Conservation (phyloP, 2,113 vertebrate species). For the Dendropsophus ebraccatus region DNA sequence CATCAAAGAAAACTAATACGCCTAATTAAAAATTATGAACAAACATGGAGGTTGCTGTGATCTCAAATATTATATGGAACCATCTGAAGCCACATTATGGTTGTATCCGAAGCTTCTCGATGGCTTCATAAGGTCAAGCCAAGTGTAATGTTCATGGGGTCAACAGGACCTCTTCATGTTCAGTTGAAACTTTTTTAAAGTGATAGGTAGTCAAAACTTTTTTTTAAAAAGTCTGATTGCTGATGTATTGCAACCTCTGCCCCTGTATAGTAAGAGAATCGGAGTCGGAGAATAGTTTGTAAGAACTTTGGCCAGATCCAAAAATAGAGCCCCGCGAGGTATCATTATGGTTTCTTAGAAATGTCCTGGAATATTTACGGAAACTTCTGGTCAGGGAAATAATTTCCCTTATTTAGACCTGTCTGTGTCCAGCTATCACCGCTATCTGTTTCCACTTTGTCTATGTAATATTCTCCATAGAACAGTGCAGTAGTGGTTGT, state of each 20-base stretch:
- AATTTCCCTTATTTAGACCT: not conserved
- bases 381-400: not conserved
- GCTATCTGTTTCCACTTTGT: not conserved
- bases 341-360: constrained; percentile 13
- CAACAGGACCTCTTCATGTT: too few relatives aligned
- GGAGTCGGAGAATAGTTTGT: not conserved
- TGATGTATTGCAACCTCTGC: too few relatives aligned
- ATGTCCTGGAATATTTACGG: not conserved
- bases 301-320: not conserved
- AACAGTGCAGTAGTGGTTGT: not conserved
- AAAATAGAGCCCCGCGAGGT: not conserved
- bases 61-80: not conserved
- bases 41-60: not conserved
- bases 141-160: too few relatives aligned
- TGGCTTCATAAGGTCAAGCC: too few relatives aligned
- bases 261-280: not conserved
- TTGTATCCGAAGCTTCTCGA: too few relatives aligned
- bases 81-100: too few relatives aligned
- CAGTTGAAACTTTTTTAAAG: too few relatives aligned
- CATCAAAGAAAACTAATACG: not conserved
- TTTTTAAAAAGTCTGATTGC: too few relatives aligned
- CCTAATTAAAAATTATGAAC: not conserved
- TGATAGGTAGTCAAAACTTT: too few relatives aligned
- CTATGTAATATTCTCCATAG: not conserved
- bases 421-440: not conserved